A percentile compares a stretch with the other conserved stretches of the same genome.
These are phyloP conservation scores for Spheniscus mendiculus DNA, from an alignment of 2,113 vertebrate genomes.

Conservation along the genomic window DNA sequence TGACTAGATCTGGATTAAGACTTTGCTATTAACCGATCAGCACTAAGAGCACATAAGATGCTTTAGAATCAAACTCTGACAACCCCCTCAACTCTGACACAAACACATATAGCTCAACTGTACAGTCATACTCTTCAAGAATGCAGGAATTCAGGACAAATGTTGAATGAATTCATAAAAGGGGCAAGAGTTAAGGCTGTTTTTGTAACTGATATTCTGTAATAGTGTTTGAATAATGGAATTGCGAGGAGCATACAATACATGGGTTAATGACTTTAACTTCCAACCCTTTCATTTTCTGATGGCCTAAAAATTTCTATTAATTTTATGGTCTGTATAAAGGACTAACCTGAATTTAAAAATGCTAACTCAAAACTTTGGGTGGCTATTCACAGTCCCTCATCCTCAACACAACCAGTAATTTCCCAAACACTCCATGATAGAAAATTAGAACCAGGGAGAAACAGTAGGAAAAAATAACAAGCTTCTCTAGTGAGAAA, in stretches of 20 bases:
- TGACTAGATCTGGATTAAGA: not conserved
- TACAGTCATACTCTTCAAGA: not conserved
- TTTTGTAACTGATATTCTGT: not conserved
- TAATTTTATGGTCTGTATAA: not conserved
- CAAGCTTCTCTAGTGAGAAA: not conserved
- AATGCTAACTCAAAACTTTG: not conserved
- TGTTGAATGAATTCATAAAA: not conserved
- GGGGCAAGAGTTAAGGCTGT: not conserved
- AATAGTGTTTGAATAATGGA: not conserved
- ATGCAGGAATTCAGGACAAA: not conserved
- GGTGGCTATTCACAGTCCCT: not conserved
- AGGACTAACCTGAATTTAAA: not conserved
- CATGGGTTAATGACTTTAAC: not conserved
- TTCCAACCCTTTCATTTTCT: not conserved
- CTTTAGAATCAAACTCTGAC: not conserved
- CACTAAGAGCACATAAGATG: not conserved
- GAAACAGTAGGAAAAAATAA: not conserved
- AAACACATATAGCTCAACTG: not conserved
- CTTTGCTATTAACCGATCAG: not conserved
- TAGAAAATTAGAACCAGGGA: not conserved
- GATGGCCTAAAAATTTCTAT: not conserved
- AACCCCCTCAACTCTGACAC: not conserved
- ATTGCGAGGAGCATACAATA: not conserved
- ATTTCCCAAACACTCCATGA: not conserved
- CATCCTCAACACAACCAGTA: not conserved